Percentiles rank a stretch among this genome's conserved stretches.
These are phyloP conservation scores for Stichodactyla mertensii DNA, from an alignment of 64 coral and sea anemone genomes.

Conservation along the genomic window DNA sequence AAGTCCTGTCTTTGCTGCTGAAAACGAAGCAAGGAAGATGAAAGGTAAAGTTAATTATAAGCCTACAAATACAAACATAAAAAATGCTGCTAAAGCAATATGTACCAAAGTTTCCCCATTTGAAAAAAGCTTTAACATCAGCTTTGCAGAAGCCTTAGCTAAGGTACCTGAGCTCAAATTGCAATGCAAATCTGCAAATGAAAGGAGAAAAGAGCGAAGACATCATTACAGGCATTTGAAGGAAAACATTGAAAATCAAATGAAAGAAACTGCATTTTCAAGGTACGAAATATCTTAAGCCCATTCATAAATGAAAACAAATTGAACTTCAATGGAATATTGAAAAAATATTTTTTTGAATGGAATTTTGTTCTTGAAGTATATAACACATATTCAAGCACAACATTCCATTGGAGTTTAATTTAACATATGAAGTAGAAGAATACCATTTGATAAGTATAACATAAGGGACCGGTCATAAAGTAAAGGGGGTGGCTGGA, in stretches of 20 bases:
- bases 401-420: too few species aligned
- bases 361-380: too few species aligned
- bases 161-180: not conserved
- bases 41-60: slow-evolving; percentile 8
- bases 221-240: not conserved
- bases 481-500: too few species aligned
- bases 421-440: not conserved
- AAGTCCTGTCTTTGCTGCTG: slow-evolving; percentile 33
- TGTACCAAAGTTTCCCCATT: not conserved
- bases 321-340: too few species aligned
- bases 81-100: slow-evolving; percentile 2
- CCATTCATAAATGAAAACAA: too few species aligned
- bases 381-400: too few species aligned
- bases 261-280: not conserved
- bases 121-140: not conserved
- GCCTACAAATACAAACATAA: not conserved
- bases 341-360: too few species aligned
- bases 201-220: not conserved
- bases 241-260: slow-evolving; percentile 7
- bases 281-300: not conserved
- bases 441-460: not conserved
- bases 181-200: slow-evolving; percentile 2
- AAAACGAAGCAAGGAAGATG: not conserved
- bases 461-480: not conserved
- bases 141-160: slow-evolving; percentile 2